These are phyloP conservation scores for Poeciliopsis turneri DNA, from an alignment of 2,797 vertebrate species.

Conservation along the genomic window DNA sequence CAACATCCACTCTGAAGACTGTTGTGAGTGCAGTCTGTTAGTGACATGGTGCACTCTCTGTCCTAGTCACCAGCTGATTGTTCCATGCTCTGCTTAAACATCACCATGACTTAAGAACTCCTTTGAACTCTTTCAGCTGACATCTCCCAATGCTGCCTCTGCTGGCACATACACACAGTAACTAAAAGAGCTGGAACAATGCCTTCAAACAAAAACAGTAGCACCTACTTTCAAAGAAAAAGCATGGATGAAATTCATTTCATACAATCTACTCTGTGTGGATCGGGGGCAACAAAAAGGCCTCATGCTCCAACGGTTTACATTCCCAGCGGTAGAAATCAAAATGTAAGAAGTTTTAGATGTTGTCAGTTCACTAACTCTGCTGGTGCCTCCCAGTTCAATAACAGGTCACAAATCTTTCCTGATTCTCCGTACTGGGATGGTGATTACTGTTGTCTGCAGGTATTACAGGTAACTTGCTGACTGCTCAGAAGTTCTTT, in stretches of 20 bases:
- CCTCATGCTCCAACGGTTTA: neutral
- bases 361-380: neutral
- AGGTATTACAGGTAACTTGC: neutral
- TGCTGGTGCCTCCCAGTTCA: neutral
- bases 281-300: neutral
- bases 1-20: neutral
- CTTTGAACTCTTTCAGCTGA: neutral
- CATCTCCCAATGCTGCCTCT: neutral
- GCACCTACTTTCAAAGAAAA: neutral
- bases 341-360: neutral
- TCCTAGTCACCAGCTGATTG: neutral
- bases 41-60: neutral
- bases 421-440: neutral
- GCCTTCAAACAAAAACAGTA: neutral
- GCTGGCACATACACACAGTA: neutral
- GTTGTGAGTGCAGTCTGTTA: neutral
- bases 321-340: neutral
- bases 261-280: neutral
- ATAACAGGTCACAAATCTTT: neutral
- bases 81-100: neutral
- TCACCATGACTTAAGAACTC: neutral
- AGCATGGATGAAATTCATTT: neutral
- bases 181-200: neutral
- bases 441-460: neutral
- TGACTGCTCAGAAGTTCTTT: neutral